Base-by-base conservation (phyloP, 2,888 invertebrate species). In the Drosophila mayaguana region DNA sequence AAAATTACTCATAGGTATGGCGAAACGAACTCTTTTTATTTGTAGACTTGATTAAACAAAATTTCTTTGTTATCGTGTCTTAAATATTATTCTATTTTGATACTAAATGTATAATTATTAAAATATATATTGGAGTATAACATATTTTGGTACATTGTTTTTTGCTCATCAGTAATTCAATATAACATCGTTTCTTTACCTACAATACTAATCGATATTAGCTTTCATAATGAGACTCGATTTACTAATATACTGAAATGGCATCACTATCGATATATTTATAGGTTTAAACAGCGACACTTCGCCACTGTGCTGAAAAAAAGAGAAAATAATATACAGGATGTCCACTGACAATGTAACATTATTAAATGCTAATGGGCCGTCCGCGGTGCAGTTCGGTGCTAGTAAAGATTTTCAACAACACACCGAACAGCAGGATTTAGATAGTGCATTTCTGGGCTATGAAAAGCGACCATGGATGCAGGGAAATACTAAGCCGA, bases 331-430 rank as follows among this genome's bases (percentile, higher is more conserved):
- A 40, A 1, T n/a, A 16, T 20, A 18, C 8, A 68, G n/a, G 2
- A 84, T 84, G 84, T 59, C 83, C 14, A n/a, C 40, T 6, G 83
- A 73, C 0, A 70, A 79, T 56, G 64, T 71, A 38, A 57, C 67
- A 25, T 36, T 80, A 3, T 28, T 65, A 1, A 4, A 28, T 12
- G 43, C 34, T 6, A 60, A 36, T 16, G 61, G 78, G 14, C 74
- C 81, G n/a, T 45, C 77, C 5, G 83, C 75, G 0, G 73, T 87
- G 2, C 78, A 83, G 28, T 90, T 91, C 54, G 74, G 75, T 22
- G 78, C 78, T 4, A 91, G 76, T 63, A 80, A 79, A 45, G 83
- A 85, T 5, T 91, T 91, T 28, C 89, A 89, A 8, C 79, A 75
- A 5, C 77, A 65, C 34, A 78, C 78, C 0, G 42, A 80, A 0